phyloP scores from a whole-genome alignment of 2,113 vertebrate species.

The Ancistrus triradiatus region DNA sequence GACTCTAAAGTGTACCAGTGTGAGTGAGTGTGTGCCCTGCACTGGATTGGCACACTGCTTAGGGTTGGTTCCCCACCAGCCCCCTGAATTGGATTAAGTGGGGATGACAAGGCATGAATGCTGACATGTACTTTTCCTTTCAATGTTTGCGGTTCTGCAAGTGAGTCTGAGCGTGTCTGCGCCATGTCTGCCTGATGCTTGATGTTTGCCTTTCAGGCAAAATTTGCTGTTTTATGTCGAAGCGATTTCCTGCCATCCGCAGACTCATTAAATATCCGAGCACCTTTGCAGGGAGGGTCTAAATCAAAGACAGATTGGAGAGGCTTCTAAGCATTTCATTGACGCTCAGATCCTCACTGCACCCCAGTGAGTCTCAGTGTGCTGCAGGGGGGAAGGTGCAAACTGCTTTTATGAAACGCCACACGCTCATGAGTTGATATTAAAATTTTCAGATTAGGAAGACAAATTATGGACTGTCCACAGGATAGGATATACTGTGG shows the following conservation, averaged over 20 bases:
- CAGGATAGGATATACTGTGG: too few species aligned
- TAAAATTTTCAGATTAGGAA: too few species aligned
- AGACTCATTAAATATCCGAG: constrained; percentile 54
- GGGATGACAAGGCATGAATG: too few species aligned
- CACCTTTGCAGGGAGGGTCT: constrained; percentile 47
- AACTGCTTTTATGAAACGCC: background rate
- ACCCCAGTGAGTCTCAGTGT: constrained; percentile 20
- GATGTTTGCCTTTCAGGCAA: constrained; percentile 47
- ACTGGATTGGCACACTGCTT: too few species aligned
- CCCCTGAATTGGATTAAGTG: too few species aligned
- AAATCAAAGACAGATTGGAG: constrained; percentile 40
- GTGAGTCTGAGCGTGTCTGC: constrained; percentile 7
- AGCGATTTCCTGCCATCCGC: constrained; percentile 65
- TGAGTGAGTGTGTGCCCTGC: too few species aligned
- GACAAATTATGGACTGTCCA: too few species aligned
- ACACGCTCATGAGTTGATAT: too few species aligned
- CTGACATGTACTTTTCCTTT: too few species aligned
- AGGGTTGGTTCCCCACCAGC: too few species aligned
- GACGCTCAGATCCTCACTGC: constrained; percentile 1
- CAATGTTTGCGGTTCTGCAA: constrained; percentile 5
- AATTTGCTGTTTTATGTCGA: constrained; percentile 62
- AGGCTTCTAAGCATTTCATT: constrained; percentile 24
- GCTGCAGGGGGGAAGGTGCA: too few species aligned
- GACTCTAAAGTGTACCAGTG: too few species aligned
- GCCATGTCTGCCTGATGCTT: background rate